phyloP scores from a whole-genome alignment of 2,797 vertebrate species.

The Sternotherus odoratus region DNA sequence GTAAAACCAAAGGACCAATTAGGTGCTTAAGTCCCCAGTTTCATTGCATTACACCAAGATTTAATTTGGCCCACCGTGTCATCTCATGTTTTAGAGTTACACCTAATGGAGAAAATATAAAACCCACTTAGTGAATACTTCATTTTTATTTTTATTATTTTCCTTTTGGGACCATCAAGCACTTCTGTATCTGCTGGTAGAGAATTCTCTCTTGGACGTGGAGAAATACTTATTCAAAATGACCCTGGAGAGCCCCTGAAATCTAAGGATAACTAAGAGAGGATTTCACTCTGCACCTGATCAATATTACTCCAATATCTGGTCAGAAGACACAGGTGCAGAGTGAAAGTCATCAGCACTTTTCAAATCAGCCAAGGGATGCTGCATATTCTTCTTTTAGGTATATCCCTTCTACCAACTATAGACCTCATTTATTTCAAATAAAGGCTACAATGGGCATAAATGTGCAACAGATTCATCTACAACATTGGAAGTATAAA shows the following conservation, averaged over 20 bases:
- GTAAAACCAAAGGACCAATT: neutral
- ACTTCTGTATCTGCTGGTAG: neutral
- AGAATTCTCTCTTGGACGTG: neutral
- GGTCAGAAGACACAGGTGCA: neutral
- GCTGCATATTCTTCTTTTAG: neutral
- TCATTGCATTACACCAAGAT: neutral
- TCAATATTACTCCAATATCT: neutral
- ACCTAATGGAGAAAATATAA: neutral
- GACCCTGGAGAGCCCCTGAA: neutral
- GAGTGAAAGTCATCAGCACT: constrained; percentile 47
- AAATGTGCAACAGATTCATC: neutral
- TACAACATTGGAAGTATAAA: neutral
- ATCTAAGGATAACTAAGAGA: neutral
- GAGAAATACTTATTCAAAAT: neutral
- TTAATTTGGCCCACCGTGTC: neutral
- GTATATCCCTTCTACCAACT: neutral
- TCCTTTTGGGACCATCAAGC: neutral
- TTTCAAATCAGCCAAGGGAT: neutral
- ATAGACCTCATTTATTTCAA: neutral
- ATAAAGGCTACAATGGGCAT: neutral
- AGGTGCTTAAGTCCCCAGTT: neutral
- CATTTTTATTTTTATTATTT: neutral
- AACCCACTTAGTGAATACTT: neutral
- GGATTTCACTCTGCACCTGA: constrained; percentile 36
- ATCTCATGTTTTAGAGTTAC: neutral